These are phyloP conservation scores for Porites lutea DNA, from an alignment of 64 coral and sea anemone genomes.

Conservation along the genomic window DNA sequence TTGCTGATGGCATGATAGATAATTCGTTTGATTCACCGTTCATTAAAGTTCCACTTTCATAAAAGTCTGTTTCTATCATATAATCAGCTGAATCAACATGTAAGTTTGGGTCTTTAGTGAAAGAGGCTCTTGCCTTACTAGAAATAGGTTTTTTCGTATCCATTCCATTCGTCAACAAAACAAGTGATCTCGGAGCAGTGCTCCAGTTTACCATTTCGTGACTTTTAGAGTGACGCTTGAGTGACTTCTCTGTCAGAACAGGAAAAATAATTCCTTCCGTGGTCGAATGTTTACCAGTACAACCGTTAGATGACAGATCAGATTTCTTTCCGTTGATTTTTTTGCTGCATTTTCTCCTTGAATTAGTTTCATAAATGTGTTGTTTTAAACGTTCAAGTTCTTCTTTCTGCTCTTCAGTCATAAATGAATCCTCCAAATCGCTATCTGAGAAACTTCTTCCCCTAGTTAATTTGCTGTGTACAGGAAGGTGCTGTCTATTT, in stretches of 20 bases:
- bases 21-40: not conserved
- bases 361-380: constrained; percentile 13
- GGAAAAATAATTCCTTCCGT: not conserved
- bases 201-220: not conserved
- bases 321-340: not conserved
- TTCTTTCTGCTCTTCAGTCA: not conserved
- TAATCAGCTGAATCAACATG: not conserved
- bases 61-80: not conserved
- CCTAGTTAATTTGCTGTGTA: not conserved
- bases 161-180: not conserved
- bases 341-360: not conserved
- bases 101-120: not conserved
- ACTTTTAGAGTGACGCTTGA: not conserved
- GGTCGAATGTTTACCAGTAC: not conserved
- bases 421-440: not conserved
- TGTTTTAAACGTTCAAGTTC: constrained; percentile 38
- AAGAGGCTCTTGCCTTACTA: not conserved
- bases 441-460: constrained; percentile 19
- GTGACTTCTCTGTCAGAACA: constrained; percentile 20
- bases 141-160: not conserved
- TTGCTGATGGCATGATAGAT: not conserved
- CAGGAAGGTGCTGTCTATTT: not conserved
- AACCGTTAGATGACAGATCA: not conserved
- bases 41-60: not conserved
- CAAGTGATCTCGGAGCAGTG: no score